These are phyloP conservation scores for Drosophila mimetica DNA, from an alignment of 2,888 invertebrate genomes.

Conservation along the genomic window DNA sequence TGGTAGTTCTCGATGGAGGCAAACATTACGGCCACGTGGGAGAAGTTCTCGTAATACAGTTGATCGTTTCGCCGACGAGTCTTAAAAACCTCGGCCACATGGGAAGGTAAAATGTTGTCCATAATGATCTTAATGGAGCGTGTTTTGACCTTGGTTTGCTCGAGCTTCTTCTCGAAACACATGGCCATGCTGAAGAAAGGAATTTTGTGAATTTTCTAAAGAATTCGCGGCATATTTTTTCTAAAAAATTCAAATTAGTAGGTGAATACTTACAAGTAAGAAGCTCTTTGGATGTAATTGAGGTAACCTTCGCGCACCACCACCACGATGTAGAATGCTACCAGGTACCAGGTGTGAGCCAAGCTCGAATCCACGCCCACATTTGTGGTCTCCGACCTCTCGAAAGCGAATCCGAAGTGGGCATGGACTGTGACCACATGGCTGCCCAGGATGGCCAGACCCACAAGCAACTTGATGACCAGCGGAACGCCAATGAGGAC, in stretches of 20 bases:
- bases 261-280: conserved; percentile 89
- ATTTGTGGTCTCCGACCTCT: conserved; percentile 85
- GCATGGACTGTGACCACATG: conserved; percentile 86
- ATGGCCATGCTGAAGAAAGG: conserved; percentile 86
- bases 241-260: no score
- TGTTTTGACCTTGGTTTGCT: conserved; percentile 92
- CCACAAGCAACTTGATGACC: conserved; percentile 90
- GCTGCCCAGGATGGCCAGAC: conserved; percentile 87
- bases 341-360: conserved; percentile 86
- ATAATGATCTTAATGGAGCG: conserved; percentile 94
- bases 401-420: conserved; percentile 56
- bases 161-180: conserved; percentile 91
- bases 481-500: conserved; percentile 93
- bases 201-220: no score
- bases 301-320: conserved; percentile 93
- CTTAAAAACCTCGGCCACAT: conserved; percentile 87
- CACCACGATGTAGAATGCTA: conserved; percentile 89
- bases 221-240: no score
- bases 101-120: conserved; percentile 95
- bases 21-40: conserved; percentile 96
- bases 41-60: conserved; percentile 93
- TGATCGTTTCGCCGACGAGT: conserved; percentile 85
- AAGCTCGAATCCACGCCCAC: conserved; percentile 87
- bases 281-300: conserved; percentile 93
- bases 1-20: conserved; percentile 94